A percentile compares a stretch with the other conserved stretches of the same genome.
These are phyloP conservation scores for Lipotes vexillifer DNA, from an alignment of 2,113 vertebrate species.

Conservation along the genomic window DNA sequence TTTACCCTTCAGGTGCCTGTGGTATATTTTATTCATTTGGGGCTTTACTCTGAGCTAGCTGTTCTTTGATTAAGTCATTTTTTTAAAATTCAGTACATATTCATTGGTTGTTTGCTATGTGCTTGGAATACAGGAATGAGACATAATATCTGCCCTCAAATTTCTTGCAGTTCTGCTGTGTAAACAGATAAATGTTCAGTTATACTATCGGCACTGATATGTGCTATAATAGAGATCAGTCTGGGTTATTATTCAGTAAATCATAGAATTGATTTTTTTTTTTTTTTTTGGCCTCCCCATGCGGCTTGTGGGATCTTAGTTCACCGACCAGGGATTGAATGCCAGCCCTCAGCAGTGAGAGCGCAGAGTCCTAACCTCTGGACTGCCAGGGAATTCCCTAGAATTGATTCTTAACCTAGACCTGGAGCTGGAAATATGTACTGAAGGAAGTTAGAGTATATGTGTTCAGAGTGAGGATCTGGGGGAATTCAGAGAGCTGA, in stretches of 20 bases:
- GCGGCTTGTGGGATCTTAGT: not conserved
- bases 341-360: not conserved
- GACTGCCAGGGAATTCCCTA: not conserved
- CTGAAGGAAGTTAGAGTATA: not conserved
- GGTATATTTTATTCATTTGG: not conserved
- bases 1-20: not conserved
- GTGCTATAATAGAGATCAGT: not conserved
- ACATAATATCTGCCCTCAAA: not conserved
- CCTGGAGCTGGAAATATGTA: not conserved
- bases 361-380: not conserved
- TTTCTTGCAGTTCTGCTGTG: not conserved
- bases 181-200: not conserved
- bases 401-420: conserved; percentile 14
- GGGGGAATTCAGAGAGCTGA: not conserved
- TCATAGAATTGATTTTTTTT: not conserved
- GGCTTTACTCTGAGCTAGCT: not conserved
- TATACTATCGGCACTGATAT: not conserved
- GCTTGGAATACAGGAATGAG: not conserved
- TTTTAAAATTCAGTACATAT: not conserved
- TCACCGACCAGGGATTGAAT: not conserved
- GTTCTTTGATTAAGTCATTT: not conserved
- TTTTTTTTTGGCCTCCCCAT: not conserved
- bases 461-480: not conserved
- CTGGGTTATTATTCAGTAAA: not conserved
- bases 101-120: not conserved